phyloP scores from a whole-genome alignment of 2,888 invertebrate genomes.

The Phrixothrix hirtus region DNA sequence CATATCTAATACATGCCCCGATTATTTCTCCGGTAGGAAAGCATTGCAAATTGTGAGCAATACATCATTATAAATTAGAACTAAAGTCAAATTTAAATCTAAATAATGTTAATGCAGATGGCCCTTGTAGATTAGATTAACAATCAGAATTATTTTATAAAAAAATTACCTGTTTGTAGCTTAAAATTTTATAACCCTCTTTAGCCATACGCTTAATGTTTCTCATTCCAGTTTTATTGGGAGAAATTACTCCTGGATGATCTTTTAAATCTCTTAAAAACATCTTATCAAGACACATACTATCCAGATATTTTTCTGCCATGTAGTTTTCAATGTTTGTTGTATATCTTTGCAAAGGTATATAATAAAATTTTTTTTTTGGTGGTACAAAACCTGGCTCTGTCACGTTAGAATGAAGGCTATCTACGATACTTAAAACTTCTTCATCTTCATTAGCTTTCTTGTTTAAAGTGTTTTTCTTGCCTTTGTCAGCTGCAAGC shows the following conservation, averaged over 20 bases:
- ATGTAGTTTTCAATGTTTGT: slow-evolving; percentile 53
- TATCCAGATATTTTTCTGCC: slow-evolving; percentile 55
- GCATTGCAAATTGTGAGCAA: too few species aligned
- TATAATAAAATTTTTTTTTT: not conserved
- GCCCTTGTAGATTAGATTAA: too few species aligned
- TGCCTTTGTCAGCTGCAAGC: not conserved
- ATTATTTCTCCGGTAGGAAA: too few species aligned
- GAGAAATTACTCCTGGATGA: slow-evolving; percentile 47
- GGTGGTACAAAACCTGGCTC: not conserved
- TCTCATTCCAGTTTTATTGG: slow-evolving; percentile 50
- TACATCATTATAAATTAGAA: too few species aligned
- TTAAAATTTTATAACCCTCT: slow-evolving; percentile 47
- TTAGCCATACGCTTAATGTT: slow-evolving; percentile 45
- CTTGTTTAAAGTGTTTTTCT: not conserved
- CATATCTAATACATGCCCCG: too few species aligned
- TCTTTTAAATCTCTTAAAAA: slow-evolving; percentile 51
- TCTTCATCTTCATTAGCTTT: not conserved
- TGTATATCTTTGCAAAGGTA: slow-evolving; percentile 52
- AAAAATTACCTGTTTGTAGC: slow-evolving; percentile 47
- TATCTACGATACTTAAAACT: not conserved
- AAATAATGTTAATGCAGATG: too few species aligned
- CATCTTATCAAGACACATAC: slow-evolving; percentile 54
- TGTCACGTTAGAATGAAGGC: not conserved
- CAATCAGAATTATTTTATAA: not conserved
- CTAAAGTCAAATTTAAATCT: too few species aligned